Evolutionary conservation across 2,797 vertebrate genomes (phyloP).

Genomic region (Petrocephalus sullivani): DNA sequence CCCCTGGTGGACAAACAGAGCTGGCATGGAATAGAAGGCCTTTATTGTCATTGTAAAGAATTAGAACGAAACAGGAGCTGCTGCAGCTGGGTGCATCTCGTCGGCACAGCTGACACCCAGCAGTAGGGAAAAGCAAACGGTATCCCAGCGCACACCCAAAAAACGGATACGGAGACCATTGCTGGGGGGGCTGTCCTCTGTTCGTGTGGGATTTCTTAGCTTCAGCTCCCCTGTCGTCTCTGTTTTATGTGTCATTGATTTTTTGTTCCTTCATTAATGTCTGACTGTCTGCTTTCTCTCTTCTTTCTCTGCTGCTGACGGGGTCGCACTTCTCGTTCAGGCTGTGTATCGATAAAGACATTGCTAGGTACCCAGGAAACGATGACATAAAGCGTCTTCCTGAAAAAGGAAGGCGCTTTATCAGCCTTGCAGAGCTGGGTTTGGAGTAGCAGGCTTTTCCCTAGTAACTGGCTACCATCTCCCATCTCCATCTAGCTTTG

Average conservation of each 20-base stretch:
- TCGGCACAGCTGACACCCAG: too few relatives aligned
- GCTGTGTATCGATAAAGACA: slow-evolving; percentile 98
- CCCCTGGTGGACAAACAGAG: slow-evolving; percentile 30
- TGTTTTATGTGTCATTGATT: neutral
- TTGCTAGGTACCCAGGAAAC: slow-evolving; percentile 87
- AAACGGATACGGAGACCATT: too few relatives aligned
- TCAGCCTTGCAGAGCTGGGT: slow-evolving; percentile 48
- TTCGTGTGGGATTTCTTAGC: neutral
- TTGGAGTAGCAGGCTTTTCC: neutral
- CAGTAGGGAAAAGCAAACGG: too few relatives aligned
- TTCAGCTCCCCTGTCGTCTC: slow-evolving; percentile 32
- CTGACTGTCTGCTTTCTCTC: slow-evolving; percentile 56
- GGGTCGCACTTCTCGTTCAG: slow-evolving; percentile 78
- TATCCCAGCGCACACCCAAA: too few relatives aligned
- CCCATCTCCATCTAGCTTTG: neutral
- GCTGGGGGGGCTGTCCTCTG: neutral
- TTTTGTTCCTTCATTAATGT: slow-evolving; percentile 43
- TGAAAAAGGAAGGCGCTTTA: slow-evolving; percentile 58
- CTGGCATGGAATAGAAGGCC: neutral
- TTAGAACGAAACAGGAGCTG: too few relatives aligned
- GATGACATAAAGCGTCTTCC: slow-evolving; percentile 66
- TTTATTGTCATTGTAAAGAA: too few relatives aligned
- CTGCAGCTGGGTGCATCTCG: too few relatives aligned
- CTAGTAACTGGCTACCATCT: neutral
- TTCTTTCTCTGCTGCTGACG: slow-evolving; percentile 64